Conservation (phyloP, 1,140 invertebrate species). For the Coptotermes formosanus region DNA sequence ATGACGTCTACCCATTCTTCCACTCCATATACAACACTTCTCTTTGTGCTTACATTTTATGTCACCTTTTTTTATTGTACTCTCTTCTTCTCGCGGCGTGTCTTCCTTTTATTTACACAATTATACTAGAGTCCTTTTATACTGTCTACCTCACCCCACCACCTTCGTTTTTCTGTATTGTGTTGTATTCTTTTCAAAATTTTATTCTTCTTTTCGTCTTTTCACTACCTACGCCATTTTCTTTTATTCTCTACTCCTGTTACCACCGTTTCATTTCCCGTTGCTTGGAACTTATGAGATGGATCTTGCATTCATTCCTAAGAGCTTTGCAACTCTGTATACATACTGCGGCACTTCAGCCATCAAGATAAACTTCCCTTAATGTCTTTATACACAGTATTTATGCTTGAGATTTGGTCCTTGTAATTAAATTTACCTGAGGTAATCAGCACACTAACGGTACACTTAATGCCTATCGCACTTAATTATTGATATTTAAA, state of each 20-base stretch:
- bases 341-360: neutral
- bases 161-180: conserved; percentile 23
- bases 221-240: conserved; percentile 22
- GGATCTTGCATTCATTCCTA: conserved; percentile 18
- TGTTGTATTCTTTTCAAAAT: conserved; percentile 28
- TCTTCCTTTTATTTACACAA: conserved; percentile 32
- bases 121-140: conserved; percentile 31
- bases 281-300: conserved; percentile 26
- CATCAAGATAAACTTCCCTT: conserved; percentile 11
- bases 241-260: conserved; percentile 24
- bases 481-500: too few relatives aligned
- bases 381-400: conserved; percentile 7
- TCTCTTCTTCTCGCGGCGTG: conserved; percentile 22
- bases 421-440: neutral
- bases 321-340: neutral
- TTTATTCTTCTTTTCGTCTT: conserved; percentile 24
- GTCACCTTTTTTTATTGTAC: conserved; percentile 19
- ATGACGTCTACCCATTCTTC: conserved; percentile 10
- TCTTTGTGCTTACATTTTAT: conserved; percentile 2
- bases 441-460: neutral
- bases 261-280: conserved; percentile 25
- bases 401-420: neutral
- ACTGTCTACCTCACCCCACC: neutral
- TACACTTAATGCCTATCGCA: too few relatives aligned
- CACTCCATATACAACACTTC: conserved; percentile 16